Conservation (phyloP, 2,888 invertebrate species). For the Tethea ocularis region DNA sequence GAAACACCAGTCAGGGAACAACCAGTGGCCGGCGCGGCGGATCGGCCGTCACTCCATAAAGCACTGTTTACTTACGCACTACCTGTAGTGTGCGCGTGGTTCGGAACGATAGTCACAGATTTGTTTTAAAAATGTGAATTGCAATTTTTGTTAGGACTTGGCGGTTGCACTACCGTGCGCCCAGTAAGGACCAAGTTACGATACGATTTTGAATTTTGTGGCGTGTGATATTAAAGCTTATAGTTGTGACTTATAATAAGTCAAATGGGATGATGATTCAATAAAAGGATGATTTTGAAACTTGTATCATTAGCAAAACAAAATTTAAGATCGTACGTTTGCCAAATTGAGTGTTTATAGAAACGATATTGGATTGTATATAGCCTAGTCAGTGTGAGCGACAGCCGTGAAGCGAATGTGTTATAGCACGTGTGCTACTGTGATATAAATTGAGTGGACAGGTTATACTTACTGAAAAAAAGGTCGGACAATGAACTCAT, state of each 20-base stretch:
- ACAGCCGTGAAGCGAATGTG: slow-evolving; percentile 38
- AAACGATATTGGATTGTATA: slow-evolving; percentile 26
- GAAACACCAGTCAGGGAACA: slow-evolving; percentile 41
- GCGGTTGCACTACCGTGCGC: slow-evolving; percentile 14
- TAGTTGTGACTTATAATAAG: neutral
- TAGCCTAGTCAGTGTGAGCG: slow-evolving; percentile 72
- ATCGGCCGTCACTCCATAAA: slow-evolving; percentile 80
- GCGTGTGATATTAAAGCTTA: neutral
- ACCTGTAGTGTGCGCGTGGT: slow-evolving; percentile 93
- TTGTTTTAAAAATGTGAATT: slow-evolving; percentile 87
- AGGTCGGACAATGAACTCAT: slow-evolving; percentile 39
- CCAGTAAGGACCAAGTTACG: neutral
- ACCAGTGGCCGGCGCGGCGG: slow-evolving; percentile 62
- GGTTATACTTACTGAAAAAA: slow-evolving; percentile 7
- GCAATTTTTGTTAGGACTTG: neutral
- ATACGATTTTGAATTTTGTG: slow-evolving; percentile 25
- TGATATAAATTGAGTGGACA: slow-evolving; percentile 52
- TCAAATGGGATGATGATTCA: too few species aligned
- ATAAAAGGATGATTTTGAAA: too few species aligned
- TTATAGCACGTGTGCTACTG: slow-evolving; percentile 56
- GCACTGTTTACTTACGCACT: slow-evolving; percentile 90
- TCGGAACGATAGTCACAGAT: slow-evolving; percentile 91
- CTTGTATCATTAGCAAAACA: neutral
- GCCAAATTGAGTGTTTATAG: slow-evolving; percentile 9
- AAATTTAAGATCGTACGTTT: slow-evolving; percentile 9